Percentiles rank a stretch among this genome's conserved stretches.
These are phyloP conservation scores for Cosmopolites sordidus DNA, from an alignment of 2,888 invertebrate species.

Conservation along the genomic window DNA sequence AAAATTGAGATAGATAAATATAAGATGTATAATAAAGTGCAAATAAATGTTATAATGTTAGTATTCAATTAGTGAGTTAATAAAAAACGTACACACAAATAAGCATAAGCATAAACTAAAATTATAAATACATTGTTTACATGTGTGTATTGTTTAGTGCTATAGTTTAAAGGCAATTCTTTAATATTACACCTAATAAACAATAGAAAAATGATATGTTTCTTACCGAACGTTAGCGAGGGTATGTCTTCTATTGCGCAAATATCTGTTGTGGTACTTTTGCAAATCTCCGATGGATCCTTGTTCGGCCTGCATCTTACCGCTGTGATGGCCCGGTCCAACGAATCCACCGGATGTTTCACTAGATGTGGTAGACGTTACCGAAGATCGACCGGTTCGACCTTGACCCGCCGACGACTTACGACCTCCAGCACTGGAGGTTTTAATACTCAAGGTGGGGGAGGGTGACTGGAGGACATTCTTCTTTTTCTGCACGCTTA, in stretches of 20 bases:
- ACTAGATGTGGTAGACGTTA: constrained; percentile 38
- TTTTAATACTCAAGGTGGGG: constrained; percentile 50
- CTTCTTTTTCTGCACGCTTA: constrained; percentile 41
- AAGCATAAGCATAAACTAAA: no score
- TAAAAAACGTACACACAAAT: no score
- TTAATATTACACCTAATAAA: no score
- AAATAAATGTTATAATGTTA: no score
- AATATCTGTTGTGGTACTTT: constrained; percentile 80
- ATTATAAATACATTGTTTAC: no score
- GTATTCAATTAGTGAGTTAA: no score
- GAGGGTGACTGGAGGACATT: constrained; percentile 58
- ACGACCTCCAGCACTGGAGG: constrained; percentile 12
- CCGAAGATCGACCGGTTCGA: constrained; percentile 39
- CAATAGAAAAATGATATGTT: background rate
- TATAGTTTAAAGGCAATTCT: no score
- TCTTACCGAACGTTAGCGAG: constrained; percentile 92
- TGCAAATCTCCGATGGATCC: constrained; percentile 87
- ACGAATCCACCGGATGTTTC: constrained; percentile 41
- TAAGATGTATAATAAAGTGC: no score
- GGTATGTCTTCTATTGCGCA: constrained; percentile 82
- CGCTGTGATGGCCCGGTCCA: constrained; percentile 30
- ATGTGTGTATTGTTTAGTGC: no score
- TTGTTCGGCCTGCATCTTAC: constrained; percentile 88
- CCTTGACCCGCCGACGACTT: constrained; percentile 4
- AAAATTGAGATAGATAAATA: no score